These are phyloP conservation scores for Tiliacea citrago DNA, from an alignment of 2,888 invertebrate genomes.

Conservation along the genomic window DNA sequence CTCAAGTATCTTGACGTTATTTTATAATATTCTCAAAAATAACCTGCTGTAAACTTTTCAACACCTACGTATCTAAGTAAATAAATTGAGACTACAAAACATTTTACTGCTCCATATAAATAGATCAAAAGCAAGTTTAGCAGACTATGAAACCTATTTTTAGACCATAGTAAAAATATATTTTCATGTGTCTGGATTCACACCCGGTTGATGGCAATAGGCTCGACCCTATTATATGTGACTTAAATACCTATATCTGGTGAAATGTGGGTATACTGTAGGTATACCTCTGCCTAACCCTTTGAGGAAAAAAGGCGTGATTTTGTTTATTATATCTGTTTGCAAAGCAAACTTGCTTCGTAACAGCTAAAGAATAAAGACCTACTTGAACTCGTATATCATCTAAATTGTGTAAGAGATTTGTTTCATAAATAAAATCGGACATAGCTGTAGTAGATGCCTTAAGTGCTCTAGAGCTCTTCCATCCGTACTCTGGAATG, in stretches of 20 bases:
- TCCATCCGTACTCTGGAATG: too few species aligned
- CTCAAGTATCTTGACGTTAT: not conserved
- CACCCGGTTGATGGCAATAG: not conserved
- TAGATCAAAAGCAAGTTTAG: conserved; percentile 20
- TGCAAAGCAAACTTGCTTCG: not conserved
- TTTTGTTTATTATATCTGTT: not conserved
- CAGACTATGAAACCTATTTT: conserved; percentile 3
- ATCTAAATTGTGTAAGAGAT: not conserved
- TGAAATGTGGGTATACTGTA: not conserved
- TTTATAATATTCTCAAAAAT: not conserved
- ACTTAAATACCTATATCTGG: not conserved
- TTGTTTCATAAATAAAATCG: not conserved
- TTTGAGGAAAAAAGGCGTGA: not conserved
- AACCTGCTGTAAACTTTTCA: not conserved
- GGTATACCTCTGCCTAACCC: not conserved
- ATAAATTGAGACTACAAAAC: not conserved
- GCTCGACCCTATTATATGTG: not conserved
- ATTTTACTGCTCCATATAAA: not conserved
- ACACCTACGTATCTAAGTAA: not conserved
- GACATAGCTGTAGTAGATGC: too few species aligned
- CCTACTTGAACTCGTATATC: not conserved
- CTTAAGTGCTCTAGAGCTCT: too few species aligned
- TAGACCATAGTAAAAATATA: not conserved
- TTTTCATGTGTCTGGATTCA: conserved; percentile 2
- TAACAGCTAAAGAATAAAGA: not conserved